phyloP scores from a whole-genome alignment of 64 coral and sea anemone genomes.

The Stichodactyla helianthus region DNA sequence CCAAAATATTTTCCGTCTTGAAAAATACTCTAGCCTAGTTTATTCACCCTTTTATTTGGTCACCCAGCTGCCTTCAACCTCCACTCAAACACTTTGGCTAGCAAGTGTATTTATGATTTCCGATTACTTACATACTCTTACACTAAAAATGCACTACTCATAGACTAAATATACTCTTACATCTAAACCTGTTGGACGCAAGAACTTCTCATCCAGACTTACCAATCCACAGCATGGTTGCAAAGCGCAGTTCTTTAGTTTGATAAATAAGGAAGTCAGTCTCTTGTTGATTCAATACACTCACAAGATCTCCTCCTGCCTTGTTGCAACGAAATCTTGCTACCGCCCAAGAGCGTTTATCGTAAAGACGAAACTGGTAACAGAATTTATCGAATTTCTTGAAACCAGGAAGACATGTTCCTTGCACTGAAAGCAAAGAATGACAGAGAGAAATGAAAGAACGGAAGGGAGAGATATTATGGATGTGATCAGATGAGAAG shows the following conservation, averaged over 20 bases:
- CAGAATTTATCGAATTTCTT: slow-evolving; percentile 67
- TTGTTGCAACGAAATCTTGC: slow-evolving; percentile 51
- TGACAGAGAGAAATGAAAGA: neutral
- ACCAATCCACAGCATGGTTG: slow-evolving; percentile 67
- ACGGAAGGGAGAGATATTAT: neutral
- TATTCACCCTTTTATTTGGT: no score
- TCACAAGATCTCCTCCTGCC: slow-evolving; percentile 69
- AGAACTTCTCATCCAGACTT: neutral
- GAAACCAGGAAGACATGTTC: slow-evolving; percentile 73
- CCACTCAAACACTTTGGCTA: no score
- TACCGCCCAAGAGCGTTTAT: slow-evolving; percentile 31
- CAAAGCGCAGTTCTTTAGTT: slow-evolving; percentile 4
- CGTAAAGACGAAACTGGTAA: slow-evolving; percentile 53
- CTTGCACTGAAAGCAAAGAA: slow-evolving; percentile 42
- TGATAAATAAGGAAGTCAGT: slow-evolving; percentile 73
- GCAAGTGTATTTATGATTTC: no score
- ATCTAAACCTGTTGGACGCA: neutral
- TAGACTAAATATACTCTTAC: no score
- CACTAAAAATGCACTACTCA: no score
- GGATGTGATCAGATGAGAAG: no score
- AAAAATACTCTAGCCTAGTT: no score
- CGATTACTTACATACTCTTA: no score
- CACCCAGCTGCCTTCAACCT: no score
- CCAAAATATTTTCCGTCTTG: no score
- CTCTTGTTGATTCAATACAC: slow-evolving; percentile 56